Percentiles rank a stretch among this genome's conserved stretches.
Evolutionary conservation across 1,140 invertebrate species (phyloP).

Genomic region (Leptinotarsa lineolata): DNA sequence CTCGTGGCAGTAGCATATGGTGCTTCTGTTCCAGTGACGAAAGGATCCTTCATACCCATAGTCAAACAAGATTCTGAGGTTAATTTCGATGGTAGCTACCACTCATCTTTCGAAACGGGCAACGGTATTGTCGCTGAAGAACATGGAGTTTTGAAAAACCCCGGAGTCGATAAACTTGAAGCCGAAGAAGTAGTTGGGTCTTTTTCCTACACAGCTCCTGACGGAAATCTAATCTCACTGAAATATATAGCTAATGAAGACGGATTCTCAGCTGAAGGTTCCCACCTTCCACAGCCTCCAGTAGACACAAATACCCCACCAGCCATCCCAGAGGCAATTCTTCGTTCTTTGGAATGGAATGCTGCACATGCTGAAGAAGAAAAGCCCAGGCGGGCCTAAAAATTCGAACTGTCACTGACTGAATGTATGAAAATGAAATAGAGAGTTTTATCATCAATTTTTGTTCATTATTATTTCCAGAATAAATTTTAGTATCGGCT

Average conservation of each 20-base stretch:
- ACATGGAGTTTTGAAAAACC: conserved; percentile 52
- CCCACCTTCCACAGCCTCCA: conserved; percentile 57
- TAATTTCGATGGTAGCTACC: conserved; percentile 70
- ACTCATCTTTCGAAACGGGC: conserved; percentile 44
- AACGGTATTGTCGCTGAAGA: conserved; percentile 40
- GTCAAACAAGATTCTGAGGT: conserved; percentile 65
- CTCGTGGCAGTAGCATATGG: conserved; percentile 43
- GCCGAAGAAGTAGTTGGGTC: conserved; percentile 63
- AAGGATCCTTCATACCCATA: conserved; percentile 63
- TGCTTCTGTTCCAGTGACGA: conserved; percentile 51
- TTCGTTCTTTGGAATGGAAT: conserved; percentile 39
- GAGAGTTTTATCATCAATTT: no score
- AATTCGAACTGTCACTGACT: no score
- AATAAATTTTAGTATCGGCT: no score
- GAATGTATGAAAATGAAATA: no score
- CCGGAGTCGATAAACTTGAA: conserved; percentile 63
- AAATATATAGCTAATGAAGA: conserved; percentile 35
- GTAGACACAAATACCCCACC: conserved; percentile 43
- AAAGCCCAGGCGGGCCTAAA: no score
- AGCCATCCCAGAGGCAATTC: conserved; percentile 38
- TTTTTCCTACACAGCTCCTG: conserved; percentile 78
- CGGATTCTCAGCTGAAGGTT: conserved; percentile 36
- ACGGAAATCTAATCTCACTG: conserved; percentile 61
- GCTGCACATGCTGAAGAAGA: conserved; percentile 34
- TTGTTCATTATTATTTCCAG: no score